phyloP scores from a whole-genome alignment of 2,113 vertebrate species.

The Candoia aspera region DNA sequence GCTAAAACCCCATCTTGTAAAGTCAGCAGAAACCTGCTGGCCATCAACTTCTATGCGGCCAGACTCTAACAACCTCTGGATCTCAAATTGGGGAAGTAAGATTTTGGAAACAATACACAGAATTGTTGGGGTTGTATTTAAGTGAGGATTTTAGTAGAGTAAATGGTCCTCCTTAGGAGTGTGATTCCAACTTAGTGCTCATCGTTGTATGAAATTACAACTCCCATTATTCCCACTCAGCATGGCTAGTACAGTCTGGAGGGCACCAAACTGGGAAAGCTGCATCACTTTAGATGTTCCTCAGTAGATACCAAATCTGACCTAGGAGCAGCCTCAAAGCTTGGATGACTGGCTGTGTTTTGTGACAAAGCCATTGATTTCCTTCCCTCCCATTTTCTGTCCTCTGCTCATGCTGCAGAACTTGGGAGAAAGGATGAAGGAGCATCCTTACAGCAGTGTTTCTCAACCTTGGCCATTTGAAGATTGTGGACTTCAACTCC shows the following conservation, averaged over 20 bases:
- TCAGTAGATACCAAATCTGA: background rate
- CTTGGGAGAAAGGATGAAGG: background rate
- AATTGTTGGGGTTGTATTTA: background rate
- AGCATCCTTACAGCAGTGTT: background rate
- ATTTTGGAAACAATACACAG: background rate
- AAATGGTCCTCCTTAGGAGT: background rate
- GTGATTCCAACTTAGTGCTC: background rate
- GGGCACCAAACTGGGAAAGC: background rate
- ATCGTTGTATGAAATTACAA: background rate
- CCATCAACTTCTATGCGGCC: background rate
- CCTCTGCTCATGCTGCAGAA: background rate
- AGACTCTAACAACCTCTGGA: background rate
- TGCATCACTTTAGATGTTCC: background rate
- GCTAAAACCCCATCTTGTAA: background rate
- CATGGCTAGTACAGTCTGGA: background rate
- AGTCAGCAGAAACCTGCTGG: background rate
- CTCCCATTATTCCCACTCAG: background rate
- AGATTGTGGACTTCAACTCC: too few relatives aligned
- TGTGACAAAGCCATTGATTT: background rate
- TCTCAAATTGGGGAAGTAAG: background rate
- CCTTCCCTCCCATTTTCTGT: background rate
- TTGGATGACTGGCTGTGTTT: background rate
- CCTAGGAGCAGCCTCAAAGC: background rate
- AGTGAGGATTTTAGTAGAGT: too few relatives aligned
- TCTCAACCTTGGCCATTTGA: too few relatives aligned